These are phyloP conservation scores for Iphiclides podalirius DNA, from an alignment of 2,888 invertebrate species.

Conservation along the genomic window DNA sequence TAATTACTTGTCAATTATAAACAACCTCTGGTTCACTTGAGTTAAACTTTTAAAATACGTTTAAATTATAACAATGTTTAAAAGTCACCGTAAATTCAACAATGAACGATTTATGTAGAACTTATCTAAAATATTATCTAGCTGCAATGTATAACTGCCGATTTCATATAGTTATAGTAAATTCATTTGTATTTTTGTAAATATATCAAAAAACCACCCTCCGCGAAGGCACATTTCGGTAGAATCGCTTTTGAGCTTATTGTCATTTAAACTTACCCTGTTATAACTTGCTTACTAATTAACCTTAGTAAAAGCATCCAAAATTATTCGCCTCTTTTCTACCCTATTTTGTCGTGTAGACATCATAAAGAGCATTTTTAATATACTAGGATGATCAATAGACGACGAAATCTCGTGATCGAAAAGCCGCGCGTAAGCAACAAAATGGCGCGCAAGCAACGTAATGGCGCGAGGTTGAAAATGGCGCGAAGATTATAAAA, in stretches of 20 bases:
- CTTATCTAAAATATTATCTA: slow-evolving; percentile 31
- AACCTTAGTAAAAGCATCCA: neutral
- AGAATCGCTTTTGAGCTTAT: slow-evolving; percentile 49
- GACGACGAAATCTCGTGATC: too few relatives aligned
- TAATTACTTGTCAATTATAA: slow-evolving; percentile 40
- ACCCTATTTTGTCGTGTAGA: too few relatives aligned
- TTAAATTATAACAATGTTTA: slow-evolving; percentile 62
- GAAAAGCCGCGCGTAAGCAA: too few relatives aligned
- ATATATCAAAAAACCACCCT: slow-evolving; percentile 29
- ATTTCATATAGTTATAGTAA: slow-evolving; percentile 16
- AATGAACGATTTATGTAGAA: slow-evolving; percentile 37
- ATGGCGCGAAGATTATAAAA: too few relatives aligned
- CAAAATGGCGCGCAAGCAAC: too few relatives aligned
- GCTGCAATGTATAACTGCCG: slow-evolving; percentile 35
- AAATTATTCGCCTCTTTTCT: too few relatives aligned
- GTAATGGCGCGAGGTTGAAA: too few relatives aligned
- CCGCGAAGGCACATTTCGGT: slow-evolving; percentile 47
- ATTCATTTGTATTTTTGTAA: slow-evolving; percentile 13
- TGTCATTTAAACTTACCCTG: slow-evolving; percentile 68
- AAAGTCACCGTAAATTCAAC: slow-evolving; percentile 59
- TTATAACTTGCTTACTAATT: slow-evolving; percentile 27
- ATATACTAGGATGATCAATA: too few relatives aligned
- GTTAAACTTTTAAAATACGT: slow-evolving; percentile 37
- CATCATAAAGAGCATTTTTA: too few relatives aligned
- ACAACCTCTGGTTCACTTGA: slow-evolving; percentile 44